Percentiles rank a stretch among this genome's conserved stretches.
Conservation (phyloP, 2,797 vertebrate genomes). For the Parauchenoglanis punctatus region DNA sequence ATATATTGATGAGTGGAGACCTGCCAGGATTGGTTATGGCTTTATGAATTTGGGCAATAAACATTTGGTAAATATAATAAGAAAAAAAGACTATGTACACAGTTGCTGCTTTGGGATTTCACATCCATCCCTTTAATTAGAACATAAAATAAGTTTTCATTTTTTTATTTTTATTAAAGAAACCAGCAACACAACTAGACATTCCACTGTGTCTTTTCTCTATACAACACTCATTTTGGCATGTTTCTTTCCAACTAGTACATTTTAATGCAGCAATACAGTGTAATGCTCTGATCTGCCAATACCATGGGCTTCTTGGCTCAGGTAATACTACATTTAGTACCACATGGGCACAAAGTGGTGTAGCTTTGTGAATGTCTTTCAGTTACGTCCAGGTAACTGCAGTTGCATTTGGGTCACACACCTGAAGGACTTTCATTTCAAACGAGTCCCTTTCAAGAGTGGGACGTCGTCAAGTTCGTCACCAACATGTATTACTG, state of each 20-base stretch:
- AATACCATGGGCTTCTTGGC: background rate
- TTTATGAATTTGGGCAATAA: background rate
- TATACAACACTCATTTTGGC: background rate
- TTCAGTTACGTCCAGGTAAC: background rate
- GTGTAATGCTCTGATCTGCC: background rate
- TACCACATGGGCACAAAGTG: background rate
- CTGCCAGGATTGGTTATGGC: background rate
- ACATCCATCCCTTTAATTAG: background rate
- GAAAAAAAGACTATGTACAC: background rate
- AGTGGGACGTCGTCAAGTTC: background rate
- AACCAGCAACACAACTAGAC: background rate
- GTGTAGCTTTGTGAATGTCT: background rate
- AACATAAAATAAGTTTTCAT: background rate
- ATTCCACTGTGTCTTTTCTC: background rate
- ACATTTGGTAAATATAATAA: background rate
- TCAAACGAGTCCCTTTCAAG: background rate
- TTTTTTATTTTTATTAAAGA: conserved; percentile 3
- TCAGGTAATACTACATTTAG: background rate
- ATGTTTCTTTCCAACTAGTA: background rate
- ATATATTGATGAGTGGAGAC: background rate
- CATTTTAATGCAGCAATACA: background rate
- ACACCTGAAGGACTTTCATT: background rate
- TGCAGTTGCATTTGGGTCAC: background rate
- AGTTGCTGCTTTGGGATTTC: background rate
- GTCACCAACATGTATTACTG: background rate